phyloP scores from a whole-genome alignment of 2,797 vertebrate species.

The Ctenosaura bakeri region DNA sequence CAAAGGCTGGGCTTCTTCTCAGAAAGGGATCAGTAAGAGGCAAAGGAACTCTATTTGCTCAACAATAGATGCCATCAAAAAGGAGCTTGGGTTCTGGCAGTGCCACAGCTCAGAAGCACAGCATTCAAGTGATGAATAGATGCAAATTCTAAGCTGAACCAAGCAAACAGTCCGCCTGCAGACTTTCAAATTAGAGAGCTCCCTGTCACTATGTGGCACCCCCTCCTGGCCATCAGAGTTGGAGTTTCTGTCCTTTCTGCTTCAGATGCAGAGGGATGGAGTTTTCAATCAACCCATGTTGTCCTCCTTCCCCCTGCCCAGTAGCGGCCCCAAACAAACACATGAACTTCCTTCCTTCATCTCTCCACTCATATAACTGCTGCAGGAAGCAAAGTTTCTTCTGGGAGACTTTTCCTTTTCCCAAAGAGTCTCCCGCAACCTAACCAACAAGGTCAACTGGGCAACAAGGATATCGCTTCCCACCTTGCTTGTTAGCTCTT shows the following conservation, averaged over 20 bases:
- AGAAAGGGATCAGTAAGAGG: neutral
- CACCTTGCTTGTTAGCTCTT: neutral
- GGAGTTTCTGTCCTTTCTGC: neutral
- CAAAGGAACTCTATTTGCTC: neutral
- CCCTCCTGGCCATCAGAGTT: neutral
- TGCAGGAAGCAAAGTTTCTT: neutral
- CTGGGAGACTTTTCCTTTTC: neutral
- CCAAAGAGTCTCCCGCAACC: neutral
- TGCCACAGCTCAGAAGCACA: neutral
- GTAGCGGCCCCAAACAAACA: neutral
- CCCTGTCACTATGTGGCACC: neutral
- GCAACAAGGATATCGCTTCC: neutral
- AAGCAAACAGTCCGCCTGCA: neutral
- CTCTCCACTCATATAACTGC: neutral
- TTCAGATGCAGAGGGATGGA: too few species aligned
- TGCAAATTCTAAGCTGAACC: neutral
- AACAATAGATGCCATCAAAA: neutral
- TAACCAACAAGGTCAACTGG: neutral
- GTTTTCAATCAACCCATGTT: neutral
- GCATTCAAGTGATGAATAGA: neutral
- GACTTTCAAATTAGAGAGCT: neutral
- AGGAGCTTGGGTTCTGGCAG: constrained; percentile 1
- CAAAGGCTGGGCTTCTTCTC: constrained; percentile 1
- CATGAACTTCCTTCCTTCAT: neutral
- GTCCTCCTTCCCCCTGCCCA: neutral